These are phyloP conservation scores for Denticeps clupeoides DNA, from an alignment of 2,797 vertebrate genomes.

Conservation along the genomic window DNA sequence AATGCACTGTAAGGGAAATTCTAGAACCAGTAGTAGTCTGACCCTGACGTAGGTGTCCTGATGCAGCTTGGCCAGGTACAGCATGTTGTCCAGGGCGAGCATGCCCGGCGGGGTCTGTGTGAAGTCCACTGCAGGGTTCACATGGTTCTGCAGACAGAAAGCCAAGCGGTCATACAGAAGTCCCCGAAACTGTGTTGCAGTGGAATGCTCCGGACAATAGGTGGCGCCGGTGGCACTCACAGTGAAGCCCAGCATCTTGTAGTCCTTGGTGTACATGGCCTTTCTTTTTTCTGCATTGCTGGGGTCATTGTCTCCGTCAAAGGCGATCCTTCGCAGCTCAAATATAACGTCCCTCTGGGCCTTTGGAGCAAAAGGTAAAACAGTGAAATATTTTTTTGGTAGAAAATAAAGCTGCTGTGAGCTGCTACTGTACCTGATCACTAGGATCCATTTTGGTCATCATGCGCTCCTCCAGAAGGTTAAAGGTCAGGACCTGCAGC, in stretches of 20 bases:
- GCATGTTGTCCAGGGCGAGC: slow-evolving; percentile 95
- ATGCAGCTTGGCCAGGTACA: slow-evolving; percentile 89
- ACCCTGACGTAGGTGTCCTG: slow-evolving; percentile 96
- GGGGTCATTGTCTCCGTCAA: slow-evolving; percentile 86
- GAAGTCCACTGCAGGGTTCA: slow-evolving; percentile 95
- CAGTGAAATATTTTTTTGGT: no score
- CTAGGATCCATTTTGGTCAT: slow-evolving; percentile 99
- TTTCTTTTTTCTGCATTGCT: slow-evolving; percentile 85
- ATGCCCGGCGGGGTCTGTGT: slow-evolving; percentile 95
- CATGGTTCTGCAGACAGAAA: slow-evolving; percentile 68
- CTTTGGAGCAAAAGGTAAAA: slow-evolving; percentile 38
- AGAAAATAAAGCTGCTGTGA: neutral
- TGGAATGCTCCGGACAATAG: neutral
- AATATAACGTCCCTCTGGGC: slow-evolving; percentile 91
- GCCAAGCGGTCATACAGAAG: neutral
- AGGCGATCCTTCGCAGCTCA: slow-evolving; percentile 89
- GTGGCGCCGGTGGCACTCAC: slow-evolving; percentile 50
- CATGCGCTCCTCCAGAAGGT: slow-evolving; percentile 95
- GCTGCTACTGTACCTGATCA: slow-evolving; percentile 71
- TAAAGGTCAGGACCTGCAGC: slow-evolving; percentile 93
- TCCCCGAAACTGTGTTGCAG: neutral
- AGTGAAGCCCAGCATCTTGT: slow-evolving; percentile 95
- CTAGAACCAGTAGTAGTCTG: slow-evolving; percentile 14
- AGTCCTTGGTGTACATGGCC: slow-evolving; percentile 94
- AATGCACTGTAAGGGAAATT: neutral